Conservation (phyloP, 2,888 invertebrate genomes). For the Cremastinae sp. region DNA sequence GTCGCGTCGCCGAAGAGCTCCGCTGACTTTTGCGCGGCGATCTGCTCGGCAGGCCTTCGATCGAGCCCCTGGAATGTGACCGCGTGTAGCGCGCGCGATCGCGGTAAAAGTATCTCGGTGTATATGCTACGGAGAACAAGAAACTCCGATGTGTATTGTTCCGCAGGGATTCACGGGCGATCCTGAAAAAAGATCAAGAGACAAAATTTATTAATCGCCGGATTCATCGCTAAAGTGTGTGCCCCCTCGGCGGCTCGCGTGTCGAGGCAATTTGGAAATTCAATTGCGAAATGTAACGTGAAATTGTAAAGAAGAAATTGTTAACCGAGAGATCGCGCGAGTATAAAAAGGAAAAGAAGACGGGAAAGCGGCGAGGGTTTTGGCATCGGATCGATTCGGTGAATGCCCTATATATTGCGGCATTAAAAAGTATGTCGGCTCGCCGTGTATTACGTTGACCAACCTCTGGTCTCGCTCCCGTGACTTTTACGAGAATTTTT, state of each 20-base stretch:
- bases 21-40: slow-evolving; percentile 55
- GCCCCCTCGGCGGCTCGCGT: not conserved
- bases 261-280: too few species aligned
- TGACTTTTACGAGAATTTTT: slow-evolving; percentile 56
- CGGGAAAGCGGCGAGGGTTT: not conserved
- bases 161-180: slow-evolving; percentile 35
- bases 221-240: not conserved
- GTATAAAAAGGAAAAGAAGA: not conserved
- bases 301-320: not conserved
- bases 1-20: slow-evolving; percentile 28
- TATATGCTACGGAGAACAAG: slow-evolving; percentile 2
- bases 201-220: slow-evolving; percentile 42
- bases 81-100: slow-evolving; percentile 68
- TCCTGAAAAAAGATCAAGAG: slow-evolving; percentile 7
- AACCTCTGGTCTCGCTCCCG: slow-evolving; percentile 54
- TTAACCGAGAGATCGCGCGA: not conserved
- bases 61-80: slow-evolving; percentile 75
- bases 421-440: slow-evolving; percentile 47
- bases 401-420: slow-evolving; percentile 5
- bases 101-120: slow-evolving; percentile 56
- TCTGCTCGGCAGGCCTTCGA: slow-evolving; percentile 69
- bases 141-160: slow-evolving; percentile 43
- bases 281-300: too few species aligned
- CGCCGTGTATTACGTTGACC: slow-evolving; percentile 49
- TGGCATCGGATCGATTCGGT: not conserved